phyloP scores from a whole-genome alignment of 64 coral and sea anemone species.

The Acropora tenuis region DNA sequence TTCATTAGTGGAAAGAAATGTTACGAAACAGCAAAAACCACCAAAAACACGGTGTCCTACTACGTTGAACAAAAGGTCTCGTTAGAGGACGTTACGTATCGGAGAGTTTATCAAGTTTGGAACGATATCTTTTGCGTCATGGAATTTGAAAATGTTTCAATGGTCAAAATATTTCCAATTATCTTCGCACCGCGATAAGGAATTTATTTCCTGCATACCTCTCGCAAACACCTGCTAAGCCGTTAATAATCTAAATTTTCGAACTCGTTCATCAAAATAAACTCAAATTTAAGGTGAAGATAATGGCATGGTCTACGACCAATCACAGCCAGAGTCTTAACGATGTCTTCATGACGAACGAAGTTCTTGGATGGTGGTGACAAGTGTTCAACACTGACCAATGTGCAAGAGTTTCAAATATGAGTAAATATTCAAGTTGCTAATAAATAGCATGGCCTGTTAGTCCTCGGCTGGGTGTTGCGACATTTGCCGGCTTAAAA shows the following conservation, averaged over 20 bases:
- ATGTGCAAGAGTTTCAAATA: background rate
- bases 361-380: slow-evolving; percentile 23
- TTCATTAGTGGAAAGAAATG: slow-evolving; percentile 11
- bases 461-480: slow-evolving; percentile 45
- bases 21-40: slow-evolving; percentile 33
- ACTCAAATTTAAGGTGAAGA: slow-evolving; percentile 34
- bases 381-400: slow-evolving; percentile 8
- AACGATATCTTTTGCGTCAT: slow-evolving; percentile 9
- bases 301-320: background rate
- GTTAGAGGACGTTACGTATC: background rate
- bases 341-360: slow-evolving; percentile 28
- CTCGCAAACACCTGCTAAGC: slow-evolving; percentile 14
- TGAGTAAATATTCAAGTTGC: slow-evolving; percentile 42
- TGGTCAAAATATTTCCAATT: slow-evolving; percentile 9
- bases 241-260: slow-evolving; percentile 57
- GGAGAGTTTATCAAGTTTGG: background rate
- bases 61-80: background rate
- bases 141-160: background rate
- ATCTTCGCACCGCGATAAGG: slow-evolving; percentile 4
- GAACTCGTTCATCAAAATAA: slow-evolving; percentile 39
- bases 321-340: background rate
- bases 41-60: slow-evolving; percentile 7
- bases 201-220: slow-evolving; percentile 11
- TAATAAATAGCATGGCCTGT: background rate
- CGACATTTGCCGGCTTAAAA: background rate